Evolutionary conservation across 1,140 invertebrate species (phyloP).

Genomic region (Hyposmocoma kahamanoa): DNA sequence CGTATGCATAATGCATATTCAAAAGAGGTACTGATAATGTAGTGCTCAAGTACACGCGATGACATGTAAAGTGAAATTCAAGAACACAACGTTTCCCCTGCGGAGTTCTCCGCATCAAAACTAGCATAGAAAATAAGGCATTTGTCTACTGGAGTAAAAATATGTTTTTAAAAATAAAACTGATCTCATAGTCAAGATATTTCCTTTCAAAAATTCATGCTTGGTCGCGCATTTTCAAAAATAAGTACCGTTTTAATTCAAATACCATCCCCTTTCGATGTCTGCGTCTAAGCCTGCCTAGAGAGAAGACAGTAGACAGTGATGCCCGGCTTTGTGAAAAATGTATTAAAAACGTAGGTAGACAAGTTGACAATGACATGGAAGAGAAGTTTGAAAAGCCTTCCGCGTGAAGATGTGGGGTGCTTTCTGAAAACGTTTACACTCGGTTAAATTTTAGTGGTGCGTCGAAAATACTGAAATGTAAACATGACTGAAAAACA

Average conservation of each 20-base stretch:
- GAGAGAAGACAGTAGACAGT: slow-evolving; percentile 23
- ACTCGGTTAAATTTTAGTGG: too few species aligned
- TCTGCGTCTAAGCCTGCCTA: neutral
- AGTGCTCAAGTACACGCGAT: neutral
- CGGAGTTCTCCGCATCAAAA: slow-evolving; percentile 21
- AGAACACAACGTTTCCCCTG: neutral
- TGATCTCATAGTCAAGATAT: too few species aligned
- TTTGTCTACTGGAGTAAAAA: too few species aligned
- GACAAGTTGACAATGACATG: too few species aligned
- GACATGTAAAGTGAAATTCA: slow-evolving; percentile 4
- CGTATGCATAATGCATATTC: slow-evolving; percentile 3
- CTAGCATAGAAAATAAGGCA: slow-evolving; percentile 5
- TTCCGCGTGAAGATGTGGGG: too few species aligned
- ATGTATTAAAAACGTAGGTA: slow-evolving; percentile 46
- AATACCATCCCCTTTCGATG: neutral
- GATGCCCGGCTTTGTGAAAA: slow-evolving; percentile 47
- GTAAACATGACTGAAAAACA: too few species aligned
- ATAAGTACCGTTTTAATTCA: slow-evolving; percentile 3
- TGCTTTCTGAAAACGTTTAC: too few species aligned
- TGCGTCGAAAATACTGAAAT: too few species aligned
- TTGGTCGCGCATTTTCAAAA: neutral
- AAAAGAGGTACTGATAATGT: slow-evolving; percentile 2
- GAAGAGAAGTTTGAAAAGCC: too few species aligned
- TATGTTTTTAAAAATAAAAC: too few species aligned
- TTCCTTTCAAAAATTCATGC: neutral